A percentile compares a stretch with the other conserved stretches of the same genome.
These are phyloP conservation scores for Remorina albescens DNA, from an alignment of 2,797 vertebrate genomes.

Conservation along the genomic window DNA sequence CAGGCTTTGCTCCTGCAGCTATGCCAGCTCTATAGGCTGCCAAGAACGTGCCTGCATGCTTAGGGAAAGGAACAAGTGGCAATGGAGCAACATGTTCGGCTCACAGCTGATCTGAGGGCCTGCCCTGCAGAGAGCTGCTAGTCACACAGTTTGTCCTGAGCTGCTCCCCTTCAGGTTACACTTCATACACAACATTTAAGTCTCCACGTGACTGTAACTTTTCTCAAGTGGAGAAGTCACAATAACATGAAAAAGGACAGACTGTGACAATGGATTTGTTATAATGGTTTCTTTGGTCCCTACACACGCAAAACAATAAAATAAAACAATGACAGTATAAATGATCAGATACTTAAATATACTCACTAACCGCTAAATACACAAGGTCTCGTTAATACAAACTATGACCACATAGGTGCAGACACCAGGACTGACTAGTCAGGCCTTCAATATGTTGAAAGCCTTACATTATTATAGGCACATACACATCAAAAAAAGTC, in stretches of 20 bases:
- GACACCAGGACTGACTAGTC: not conserved
- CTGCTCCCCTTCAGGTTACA: not conserved
- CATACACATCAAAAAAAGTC: too few relatives aligned
- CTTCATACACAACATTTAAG: not conserved
- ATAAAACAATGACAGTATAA: too few relatives aligned
- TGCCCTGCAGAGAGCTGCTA: slow-evolving; percentile 15
- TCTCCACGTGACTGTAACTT: too few relatives aligned
- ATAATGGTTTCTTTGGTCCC: not conserved
- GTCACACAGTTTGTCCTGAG: not conserved
- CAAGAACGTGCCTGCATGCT: slow-evolving; percentile 64
- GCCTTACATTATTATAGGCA: too few relatives aligned
- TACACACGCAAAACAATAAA: not conserved
- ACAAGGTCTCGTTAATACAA: too few relatives aligned
- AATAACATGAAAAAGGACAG: too few relatives aligned
- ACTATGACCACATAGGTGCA: not conserved
- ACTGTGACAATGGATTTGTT: not conserved
- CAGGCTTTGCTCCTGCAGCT: slow-evolving; percentile 51
- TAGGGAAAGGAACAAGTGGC: slow-evolving; percentile 48
- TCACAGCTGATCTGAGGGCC: slow-evolving; percentile 16
- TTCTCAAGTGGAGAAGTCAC: too few relatives aligned
- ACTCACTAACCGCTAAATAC: too few relatives aligned
- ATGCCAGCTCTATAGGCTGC: slow-evolving; percentile 61
- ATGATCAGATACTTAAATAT: too few relatives aligned
- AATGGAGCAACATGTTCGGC: slow-evolving; percentile 40
- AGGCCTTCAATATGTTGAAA: too few relatives aligned